Evolutionary conservation across 2,888 invertebrate species (phyloP).

Genomic region (Chrysina gloriosa): DNA sequence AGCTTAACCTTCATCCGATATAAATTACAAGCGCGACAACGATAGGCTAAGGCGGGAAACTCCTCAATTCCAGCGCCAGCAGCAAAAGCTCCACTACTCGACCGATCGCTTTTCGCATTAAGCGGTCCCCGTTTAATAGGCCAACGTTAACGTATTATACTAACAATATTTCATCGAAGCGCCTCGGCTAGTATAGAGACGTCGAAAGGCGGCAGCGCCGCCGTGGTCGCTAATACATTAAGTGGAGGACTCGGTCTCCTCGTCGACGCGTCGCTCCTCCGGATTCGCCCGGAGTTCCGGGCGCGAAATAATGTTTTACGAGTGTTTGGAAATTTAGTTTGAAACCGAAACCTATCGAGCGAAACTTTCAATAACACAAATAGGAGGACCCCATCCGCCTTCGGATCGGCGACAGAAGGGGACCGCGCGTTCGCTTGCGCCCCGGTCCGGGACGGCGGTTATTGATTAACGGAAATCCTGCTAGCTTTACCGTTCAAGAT

Average conservation of each 20-base stretch:
- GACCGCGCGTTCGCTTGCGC: background rate
- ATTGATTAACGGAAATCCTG: constrained; percentile 40
- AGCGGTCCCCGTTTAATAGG: constrained; percentile 12
- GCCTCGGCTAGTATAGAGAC: background rate
- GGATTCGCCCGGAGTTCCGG: constrained; percentile 13
- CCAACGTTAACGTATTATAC: constrained; percentile 31
- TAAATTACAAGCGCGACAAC: constrained; percentile 7
- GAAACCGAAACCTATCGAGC: constrained; percentile 32
- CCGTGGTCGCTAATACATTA: background rate
- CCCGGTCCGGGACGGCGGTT: constrained; percentile 10
- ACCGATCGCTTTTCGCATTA: background rate
- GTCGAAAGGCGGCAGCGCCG: background rate
- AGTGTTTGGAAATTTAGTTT: constrained; percentile 43
- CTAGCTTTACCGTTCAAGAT: constrained; percentile 24
- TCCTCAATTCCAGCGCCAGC: background rate
- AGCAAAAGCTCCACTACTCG: background rate
- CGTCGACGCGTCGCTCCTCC: background rate
- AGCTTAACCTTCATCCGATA: background rate
- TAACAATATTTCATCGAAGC: constrained; percentile 35
- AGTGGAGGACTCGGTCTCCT: background rate
- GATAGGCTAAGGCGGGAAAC: background rate
- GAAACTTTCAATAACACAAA: constrained; percentile 33
- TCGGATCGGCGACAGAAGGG: background rate
- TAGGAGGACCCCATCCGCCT: background rate
- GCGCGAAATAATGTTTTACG: constrained; percentile 39